Base-by-base conservation (phyloP, 2,888 invertebrate genomes). In the Drosophila fulvimacula region DNA sequence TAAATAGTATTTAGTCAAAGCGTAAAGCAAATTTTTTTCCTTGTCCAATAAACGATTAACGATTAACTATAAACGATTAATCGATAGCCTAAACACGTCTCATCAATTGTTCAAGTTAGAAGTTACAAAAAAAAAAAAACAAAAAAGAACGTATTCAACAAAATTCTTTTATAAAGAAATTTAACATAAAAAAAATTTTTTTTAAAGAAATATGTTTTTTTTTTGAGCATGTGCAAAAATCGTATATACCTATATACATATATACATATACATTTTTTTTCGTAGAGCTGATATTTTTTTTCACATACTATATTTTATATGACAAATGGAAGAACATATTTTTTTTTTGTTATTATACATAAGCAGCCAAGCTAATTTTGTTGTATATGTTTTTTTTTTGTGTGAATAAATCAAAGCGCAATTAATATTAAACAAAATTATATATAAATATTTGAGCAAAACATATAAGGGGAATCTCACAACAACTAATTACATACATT, bases 321-420 rank as follows among this genome's bases (percentile, higher is more conserved):
- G 57, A 69, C 32, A 61, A 56, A 34, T 38, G 41, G 32, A 60
- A 48, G 32, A 60, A 42, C 30, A 60, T 42, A 46, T 68, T 87
- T 77, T 75, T 86, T 82, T 82, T 89, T 76, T 88, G 65, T 76
- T 73, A 39, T 73, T 87, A 89, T 68, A 62, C 82, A 65, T 83
- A 83, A 83, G 83, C 68, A 83, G 83, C 83, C 82, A 83, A 89
- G 83, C 83, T 83, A 83, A 83, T 83, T 83, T 83, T 83, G 90
- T 83, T 85, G 64, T 48, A 63, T 67, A 39, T 39, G 52, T 67
- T 76, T 76, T 72, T 69, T 81, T 60, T 69, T 52, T 44, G 17
- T 53, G 27, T 36, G 44, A 60, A 51, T 15, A 17, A 34, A 48
- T 19, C 53, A 46, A 57, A 65, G 67, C 61, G 79, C 78, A 89